phyloP scores from a whole-genome alignment of 1,140 invertebrate genomes.

The Bombus consobrinus region DNA sequence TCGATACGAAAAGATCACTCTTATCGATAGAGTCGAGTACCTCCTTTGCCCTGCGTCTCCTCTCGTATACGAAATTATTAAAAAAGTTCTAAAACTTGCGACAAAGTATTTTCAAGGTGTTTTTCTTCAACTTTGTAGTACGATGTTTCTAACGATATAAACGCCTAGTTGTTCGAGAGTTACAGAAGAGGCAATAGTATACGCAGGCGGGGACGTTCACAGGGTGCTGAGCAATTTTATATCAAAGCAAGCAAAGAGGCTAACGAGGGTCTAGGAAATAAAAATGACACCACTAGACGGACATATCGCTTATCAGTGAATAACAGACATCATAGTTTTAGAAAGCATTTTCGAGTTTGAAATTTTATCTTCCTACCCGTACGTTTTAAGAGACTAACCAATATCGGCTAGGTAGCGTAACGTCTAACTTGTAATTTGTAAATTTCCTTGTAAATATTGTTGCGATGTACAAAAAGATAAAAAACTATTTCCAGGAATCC shows the following conservation, averaged over 20 bases:
- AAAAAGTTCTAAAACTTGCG: neutral
- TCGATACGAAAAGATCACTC: slow-evolving; percentile 9
- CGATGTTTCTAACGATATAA: slow-evolving; percentile 8
- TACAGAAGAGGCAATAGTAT: slow-evolving; percentile 12
- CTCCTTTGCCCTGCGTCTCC: slow-evolving; percentile 25
- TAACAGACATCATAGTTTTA: slow-evolving; percentile 73
- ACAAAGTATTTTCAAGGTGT: slow-evolving; percentile 37
- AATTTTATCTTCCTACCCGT: slow-evolving; percentile 68
- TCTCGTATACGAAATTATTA: slow-evolving; percentile 36
- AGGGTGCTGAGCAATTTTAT: slow-evolving; percentile 69
- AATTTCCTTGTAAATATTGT: slow-evolving; percentile 80
- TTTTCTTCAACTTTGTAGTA: slow-evolving; percentile 22
- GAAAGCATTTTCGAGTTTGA: slow-evolving; percentile 70
- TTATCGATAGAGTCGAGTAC: slow-evolving; percentile 24
- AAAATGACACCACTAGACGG: slow-evolving; percentile 64
- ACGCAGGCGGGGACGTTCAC: slow-evolving; percentile 44
- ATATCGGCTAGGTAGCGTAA: slow-evolving; percentile 67
- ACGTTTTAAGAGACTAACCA: slow-evolving; percentile 67
- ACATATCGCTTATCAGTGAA: slow-evolving; percentile 77
- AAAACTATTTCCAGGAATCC: slow-evolving; percentile 69
- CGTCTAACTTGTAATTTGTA: slow-evolving; percentile 75
- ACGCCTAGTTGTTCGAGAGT: neutral
- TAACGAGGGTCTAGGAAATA: slow-evolving; percentile 43
- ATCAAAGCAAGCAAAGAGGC: slow-evolving; percentile 50
- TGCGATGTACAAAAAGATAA: slow-evolving; percentile 77